phyloP scores from a whole-genome alignment of 2,888 invertebrate genomes.

The Drosophila eohydei region DNA sequence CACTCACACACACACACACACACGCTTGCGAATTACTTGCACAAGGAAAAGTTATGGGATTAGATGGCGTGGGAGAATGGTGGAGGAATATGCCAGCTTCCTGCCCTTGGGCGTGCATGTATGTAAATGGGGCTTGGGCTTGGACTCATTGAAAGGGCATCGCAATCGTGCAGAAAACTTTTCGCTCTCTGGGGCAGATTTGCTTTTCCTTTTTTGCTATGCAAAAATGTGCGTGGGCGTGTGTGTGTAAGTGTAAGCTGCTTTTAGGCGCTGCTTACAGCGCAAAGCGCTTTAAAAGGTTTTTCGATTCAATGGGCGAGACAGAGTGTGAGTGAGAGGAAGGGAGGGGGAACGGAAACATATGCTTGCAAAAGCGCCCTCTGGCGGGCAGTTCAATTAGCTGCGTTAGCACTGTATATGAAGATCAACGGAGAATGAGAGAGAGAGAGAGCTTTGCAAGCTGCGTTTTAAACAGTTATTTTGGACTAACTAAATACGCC shows the following conservation, averaged over 20 bases:
- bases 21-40: conserved; percentile 37
- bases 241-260: conserved; percentile 64
- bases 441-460: neutral
- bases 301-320: conserved; percentile 43
- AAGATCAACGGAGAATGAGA: neutral
- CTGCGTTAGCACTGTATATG: neutral
- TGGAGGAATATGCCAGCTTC: conserved; percentile 8
- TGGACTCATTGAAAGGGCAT: conserved; percentile 40
- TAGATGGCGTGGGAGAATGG: conserved; percentile 4
- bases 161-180: conserved; percentile 40
- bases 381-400: conserved; percentile 53
- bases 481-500: neutral
- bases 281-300: conserved; percentile 75
- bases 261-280: conserved; percentile 75
- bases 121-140: conserved; percentile 22
- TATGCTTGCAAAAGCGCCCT: conserved; percentile 36
- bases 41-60: conserved; percentile 66
- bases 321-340: neutral
- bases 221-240: conserved; percentile 46
- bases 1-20: conserved; percentile 17
- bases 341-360: conserved; percentile 13
- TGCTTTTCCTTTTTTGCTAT: conserved; percentile 40
- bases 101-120: conserved; percentile 29
- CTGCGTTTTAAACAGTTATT: neutral
- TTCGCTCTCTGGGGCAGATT: conserved; percentile 51